Percentiles rank a stretch among this genome's conserved stretches.
Conservation (phyloP, 1,140 invertebrate genomes). For the Telenomus remus region DNA sequence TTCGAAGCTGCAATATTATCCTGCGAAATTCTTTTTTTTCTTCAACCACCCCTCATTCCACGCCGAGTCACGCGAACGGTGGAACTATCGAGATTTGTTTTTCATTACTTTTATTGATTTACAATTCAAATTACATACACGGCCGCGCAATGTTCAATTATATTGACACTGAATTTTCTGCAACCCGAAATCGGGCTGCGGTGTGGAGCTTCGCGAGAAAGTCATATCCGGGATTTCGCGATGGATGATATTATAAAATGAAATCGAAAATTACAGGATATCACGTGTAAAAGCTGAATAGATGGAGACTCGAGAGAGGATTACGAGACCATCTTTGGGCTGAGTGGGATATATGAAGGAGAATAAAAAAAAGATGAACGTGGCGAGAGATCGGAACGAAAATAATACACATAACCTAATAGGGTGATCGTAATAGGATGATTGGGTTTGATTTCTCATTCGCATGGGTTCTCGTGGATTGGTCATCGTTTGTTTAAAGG, state of each 20-base stretch:
- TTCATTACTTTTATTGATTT: slow-evolving; percentile 2
- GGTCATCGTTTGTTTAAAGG: too few relatives aligned
- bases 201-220: too few relatives aligned
- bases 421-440: slow-evolving; percentile 23
- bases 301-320: slow-evolving; percentile 1
- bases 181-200: too few relatives aligned
- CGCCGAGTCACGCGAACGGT: too few relatives aligned
- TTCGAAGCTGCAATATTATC: too few relatives aligned
- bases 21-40: too few relatives aligned
- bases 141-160: not conserved
- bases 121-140: not conserved
- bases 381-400: slow-evolving; percentile 7
- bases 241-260: slow-evolving; percentile 1
- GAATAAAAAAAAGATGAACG: slow-evolving; percentile 3
- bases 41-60: too few relatives aligned
- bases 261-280: slow-evolving; percentile 31
- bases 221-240: not conserved
- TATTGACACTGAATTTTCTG: not conserved
- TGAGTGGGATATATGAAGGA: slow-evolving; percentile 1
- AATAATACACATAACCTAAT: slow-evolving; percentile 29
- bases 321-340: slow-evolving; percentile 5
- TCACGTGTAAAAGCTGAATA: slow-evolving; percentile 14
- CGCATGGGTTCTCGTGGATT: slow-evolving; percentile 3
- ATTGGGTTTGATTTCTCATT: slow-evolving; percentile 23
- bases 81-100: too few relatives aligned